phyloP scores from a whole-genome alignment of 2,888 invertebrate species.

The Dioctria rufipes region DNA sequence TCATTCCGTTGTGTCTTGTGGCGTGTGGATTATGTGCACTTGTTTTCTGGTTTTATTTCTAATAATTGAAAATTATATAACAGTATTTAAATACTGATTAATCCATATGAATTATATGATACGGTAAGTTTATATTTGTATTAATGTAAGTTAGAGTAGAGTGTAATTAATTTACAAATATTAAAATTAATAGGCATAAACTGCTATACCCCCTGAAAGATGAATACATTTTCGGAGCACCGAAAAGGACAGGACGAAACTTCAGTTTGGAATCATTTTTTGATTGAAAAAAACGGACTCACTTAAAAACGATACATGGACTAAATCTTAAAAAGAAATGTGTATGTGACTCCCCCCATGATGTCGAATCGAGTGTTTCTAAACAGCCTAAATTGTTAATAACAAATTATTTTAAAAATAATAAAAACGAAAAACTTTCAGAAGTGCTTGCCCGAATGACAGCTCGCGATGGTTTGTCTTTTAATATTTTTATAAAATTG shows the following conservation, averaged over 20 bases:
- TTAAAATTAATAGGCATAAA: constrained; percentile 20
- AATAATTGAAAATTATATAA: neutral
- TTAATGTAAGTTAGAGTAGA: neutral
- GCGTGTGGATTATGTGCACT: too few species aligned
- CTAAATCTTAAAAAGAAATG: neutral
- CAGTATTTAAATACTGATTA: neutral
- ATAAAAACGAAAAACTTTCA: neutral
- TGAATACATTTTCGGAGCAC: constrained; percentile 9
- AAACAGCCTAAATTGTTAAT: neutral
- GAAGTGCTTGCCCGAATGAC: constrained; percentile 32
- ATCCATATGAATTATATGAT: too few species aligned
- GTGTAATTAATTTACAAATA: neutral
- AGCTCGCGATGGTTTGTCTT: constrained; percentile 35
- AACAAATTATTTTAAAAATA: constrained; percentile 8
- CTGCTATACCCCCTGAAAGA: neutral
- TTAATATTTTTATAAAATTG: constrained; percentile 35
- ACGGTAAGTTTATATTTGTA: too few species aligned
- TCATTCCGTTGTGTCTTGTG: too few species aligned
- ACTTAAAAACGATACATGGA: constrained; percentile 28
- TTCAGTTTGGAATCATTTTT: constrained; percentile 26
- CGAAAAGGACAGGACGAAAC: neutral
- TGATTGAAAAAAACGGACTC: constrained; percentile 21
- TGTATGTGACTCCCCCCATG: neutral
- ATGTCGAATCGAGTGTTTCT: neutral
- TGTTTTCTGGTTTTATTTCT: too few species aligned